phyloP scores from a whole-genome alignment of 2,113 vertebrate species.

The Thamnaconus septentrionalis region DNA sequence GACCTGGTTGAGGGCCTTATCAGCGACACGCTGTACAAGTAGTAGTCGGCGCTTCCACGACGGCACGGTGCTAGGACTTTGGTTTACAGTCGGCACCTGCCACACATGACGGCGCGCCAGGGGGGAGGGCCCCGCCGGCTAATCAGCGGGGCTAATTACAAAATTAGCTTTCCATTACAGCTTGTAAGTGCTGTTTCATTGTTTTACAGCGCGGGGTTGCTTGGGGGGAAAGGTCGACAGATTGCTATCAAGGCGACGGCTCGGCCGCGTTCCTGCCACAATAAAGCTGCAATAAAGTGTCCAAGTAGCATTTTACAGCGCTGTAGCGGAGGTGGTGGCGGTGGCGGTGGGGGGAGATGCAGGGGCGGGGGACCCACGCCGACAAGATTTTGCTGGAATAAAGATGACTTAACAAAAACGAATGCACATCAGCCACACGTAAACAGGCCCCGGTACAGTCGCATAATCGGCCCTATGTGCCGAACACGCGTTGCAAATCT shows the following conservation, averaged over 20 bases:
- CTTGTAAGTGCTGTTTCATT: slow-evolving; percentile 62
- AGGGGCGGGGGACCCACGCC: too few relatives aligned
- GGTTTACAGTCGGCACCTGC: slow-evolving; percentile 59
- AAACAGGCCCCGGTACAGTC: neutral
- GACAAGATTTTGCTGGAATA: neutral
- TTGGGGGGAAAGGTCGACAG: slow-evolving; percentile 62
- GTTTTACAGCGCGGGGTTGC: slow-evolving; percentile 62
- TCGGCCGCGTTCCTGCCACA: too few relatives aligned
- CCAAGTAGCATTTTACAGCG: too few relatives aligned
- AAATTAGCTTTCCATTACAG: slow-evolving; percentile 72
- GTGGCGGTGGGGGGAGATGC: too few relatives aligned
- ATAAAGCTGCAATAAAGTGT: too few relatives aligned
- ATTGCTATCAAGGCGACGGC: slow-evolving; percentile 33
- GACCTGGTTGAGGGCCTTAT: slow-evolving; percentile 15
- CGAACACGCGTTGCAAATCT: slow-evolving; percentile 13
- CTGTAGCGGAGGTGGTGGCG: too few relatives aligned
- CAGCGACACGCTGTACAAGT: slow-evolving; percentile 9
- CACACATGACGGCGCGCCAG: slow-evolving; percentile 55
- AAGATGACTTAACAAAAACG: neutral
- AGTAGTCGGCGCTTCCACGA: neutral
- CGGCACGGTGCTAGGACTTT: slow-evolving; percentile 59
- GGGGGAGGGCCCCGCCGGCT: slow-evolving; percentile 41
- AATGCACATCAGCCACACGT: neutral
- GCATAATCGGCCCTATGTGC: neutral
- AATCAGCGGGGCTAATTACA: slow-evolving; percentile 71